Percentiles rank a stretch among this genome's conserved stretches.
These are phyloP conservation scores for Labia minor DNA, from an alignment of 2,888 invertebrate species.

Conservation along the genomic window DNA sequence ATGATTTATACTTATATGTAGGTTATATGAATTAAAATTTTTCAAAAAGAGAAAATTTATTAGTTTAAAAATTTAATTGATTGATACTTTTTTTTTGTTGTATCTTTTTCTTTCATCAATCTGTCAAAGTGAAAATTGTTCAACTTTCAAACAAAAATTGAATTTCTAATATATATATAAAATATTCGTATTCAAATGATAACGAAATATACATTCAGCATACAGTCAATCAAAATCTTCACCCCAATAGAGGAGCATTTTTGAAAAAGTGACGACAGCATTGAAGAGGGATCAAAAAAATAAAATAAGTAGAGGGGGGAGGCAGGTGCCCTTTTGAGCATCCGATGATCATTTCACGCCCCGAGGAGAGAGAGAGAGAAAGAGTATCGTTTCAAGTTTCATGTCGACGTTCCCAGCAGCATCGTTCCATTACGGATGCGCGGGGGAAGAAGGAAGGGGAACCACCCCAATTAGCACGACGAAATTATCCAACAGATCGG, in stretches of 20 bases:
- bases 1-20: too few species aligned
- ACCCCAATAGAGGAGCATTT: not conserved
- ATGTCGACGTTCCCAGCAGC: not conserved
- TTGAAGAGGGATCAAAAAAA: not conserved
- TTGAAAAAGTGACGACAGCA: not conserved
- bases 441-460: too few species aligned
- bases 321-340: conserved; percentile 5
- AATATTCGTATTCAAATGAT: not conserved
- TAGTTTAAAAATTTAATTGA: too few species aligned
- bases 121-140: not conserved
- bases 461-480: not conserved
- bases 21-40: too few species aligned
- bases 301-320: not conserved
- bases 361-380: not conserved
- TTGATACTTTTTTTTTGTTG: too few species aligned
- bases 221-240: not conserved
- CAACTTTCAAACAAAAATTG: not conserved
- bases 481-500: not conserved
- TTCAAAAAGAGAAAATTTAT: too few species aligned
- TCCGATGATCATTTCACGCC: conserved; percentile 7
- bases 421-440: not conserved
- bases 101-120: too few species aligned
- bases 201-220: not conserved
- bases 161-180: conserved; percentile 1
- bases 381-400: conserved; percentile 4